Evolutionary conservation across 2,797 vertebrate genomes (phyloP).

Genomic region (Florisuga fusca): DNA sequence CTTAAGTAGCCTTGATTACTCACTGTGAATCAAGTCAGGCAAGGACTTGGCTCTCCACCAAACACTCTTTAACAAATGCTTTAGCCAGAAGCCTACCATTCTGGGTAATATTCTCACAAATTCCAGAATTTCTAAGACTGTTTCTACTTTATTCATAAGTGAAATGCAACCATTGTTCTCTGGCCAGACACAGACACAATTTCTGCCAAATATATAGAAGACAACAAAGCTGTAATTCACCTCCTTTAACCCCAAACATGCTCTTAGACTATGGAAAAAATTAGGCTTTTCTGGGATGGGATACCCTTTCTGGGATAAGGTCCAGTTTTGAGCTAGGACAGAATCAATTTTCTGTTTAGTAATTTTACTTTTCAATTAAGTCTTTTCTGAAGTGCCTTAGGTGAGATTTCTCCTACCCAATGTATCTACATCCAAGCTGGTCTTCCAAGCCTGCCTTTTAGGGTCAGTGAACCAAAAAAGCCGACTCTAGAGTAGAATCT

Average conservation of each 20-base stretch:
- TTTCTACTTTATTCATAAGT: conserved; percentile 5
- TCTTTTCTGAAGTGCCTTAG: not conserved
- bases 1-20: conserved; percentile 20
- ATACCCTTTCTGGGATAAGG: conserved; percentile 17
- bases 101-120: conserved; percentile 49
- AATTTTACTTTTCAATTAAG: no score
- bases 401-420: conserved; percentile 28
- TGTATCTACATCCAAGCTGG: not conserved
- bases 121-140: conserved; percentile 55
- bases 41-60: conserved; percentile 19
- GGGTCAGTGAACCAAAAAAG: not conserved
- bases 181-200: not conserved
- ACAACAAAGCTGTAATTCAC: conserved; percentile 46
- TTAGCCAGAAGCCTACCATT: conserved; percentile 56
- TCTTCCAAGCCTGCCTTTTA: not conserved
- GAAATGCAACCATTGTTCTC: conserved; percentile 33
- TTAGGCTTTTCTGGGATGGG: not conserved
- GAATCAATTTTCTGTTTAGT: no score
- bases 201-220: conserved; percentile 42
- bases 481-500: not conserved
- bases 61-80: conserved; percentile 13
- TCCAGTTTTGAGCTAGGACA: no score
- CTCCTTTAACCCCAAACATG: conserved; percentile 31
- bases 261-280: conserved; percentile 10
- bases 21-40: conserved; percentile 10